Percentiles rank a stretch among this genome's conserved stretches.
These are phyloP conservation scores for Calephelis perditalis DNA, from an alignment of 2,888 invertebrate genomes.

Conservation along the genomic window DNA sequence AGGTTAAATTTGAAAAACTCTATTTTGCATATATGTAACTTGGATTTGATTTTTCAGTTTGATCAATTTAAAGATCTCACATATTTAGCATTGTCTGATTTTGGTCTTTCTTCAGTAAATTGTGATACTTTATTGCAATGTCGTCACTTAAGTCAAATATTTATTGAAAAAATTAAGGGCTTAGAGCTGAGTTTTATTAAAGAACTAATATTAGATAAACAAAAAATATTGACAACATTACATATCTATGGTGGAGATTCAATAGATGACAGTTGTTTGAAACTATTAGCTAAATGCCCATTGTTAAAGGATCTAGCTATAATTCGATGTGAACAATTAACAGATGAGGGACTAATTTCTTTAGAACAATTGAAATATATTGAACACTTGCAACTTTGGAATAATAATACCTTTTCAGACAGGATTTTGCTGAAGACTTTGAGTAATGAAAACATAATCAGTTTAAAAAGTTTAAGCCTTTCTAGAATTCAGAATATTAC, in stretches of 20 bases:
- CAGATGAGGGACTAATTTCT: conserved; percentile 51
- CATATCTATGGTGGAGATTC: conserved; percentile 60
- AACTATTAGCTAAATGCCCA: conserved; percentile 51
- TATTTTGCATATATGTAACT: conserved; percentile 40
- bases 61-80: conserved; percentile 51
- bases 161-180: conserved; percentile 62
- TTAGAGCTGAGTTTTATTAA: conserved; percentile 50
- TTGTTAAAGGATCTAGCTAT: conserved; percentile 58
- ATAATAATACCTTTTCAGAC: conserved; percentile 60
- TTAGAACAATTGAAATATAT: conserved; percentile 46
- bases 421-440: conserved; percentile 47
- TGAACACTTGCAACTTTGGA: conserved; percentile 63
- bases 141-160: conserved; percentile 52
- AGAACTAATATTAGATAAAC: conserved; percentile 49
- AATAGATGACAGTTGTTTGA: conserved; percentile 53
- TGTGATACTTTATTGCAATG: conserved; percentile 54
- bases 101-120: conserved; percentile 54
- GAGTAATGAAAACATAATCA: conserved; percentile 44
- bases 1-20: conserved; percentile 63
- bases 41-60: conserved; percentile 48
- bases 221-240: conserved; percentile 46
- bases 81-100: conserved; percentile 57
- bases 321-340: conserved; percentile 59
- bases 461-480: conserved; percentile 57
- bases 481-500: conserved; percentile 60